Evolutionary conservation across 2,888 invertebrate species (phyloP).

Genomic region (Carabus problematicus): DNA sequence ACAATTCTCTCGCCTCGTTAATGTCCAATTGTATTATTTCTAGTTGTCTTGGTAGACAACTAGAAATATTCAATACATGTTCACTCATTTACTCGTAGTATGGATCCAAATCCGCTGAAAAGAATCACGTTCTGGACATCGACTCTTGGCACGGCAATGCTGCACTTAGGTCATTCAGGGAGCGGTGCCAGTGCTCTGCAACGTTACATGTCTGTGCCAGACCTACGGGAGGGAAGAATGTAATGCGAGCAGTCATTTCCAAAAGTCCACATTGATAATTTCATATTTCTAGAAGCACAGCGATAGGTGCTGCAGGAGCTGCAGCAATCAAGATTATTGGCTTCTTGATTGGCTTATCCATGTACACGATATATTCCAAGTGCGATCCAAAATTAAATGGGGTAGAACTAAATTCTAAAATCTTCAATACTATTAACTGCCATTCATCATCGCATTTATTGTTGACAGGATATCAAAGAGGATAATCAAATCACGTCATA

Average conservation of each 20-base stretch:
- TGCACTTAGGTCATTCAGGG: background rate
- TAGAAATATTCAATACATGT: background rate
- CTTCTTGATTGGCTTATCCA: background rate
- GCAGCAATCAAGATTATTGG: background rate
- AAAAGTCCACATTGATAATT: too few species aligned
- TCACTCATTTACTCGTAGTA: background rate
- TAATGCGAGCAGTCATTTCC: too few species aligned
- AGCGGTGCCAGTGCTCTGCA: slow-evolving; percentile 6
- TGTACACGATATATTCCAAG: background rate
- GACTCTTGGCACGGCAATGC: background rate
- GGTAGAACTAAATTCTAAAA: too few species aligned
- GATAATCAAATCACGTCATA: slow-evolving; percentile 12
- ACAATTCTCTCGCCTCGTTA: too few species aligned
- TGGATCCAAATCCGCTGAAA: slow-evolving; percentile 20
- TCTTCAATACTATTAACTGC: too few species aligned
- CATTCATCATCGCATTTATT: too few species aligned
- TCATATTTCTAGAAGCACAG: background rate
- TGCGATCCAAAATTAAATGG: background rate
- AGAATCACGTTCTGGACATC: slow-evolving; percentile 20
- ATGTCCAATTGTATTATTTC: too few species aligned
- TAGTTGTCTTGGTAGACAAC: background rate
- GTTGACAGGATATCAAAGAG: slow-evolving; percentile 12
- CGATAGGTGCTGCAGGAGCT: background rate
- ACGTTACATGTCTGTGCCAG: slow-evolving; percentile 20
- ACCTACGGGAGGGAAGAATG: slow-evolving; percentile 6